Base-by-base conservation (phyloP, 1,140 invertebrate genomes). In the Aphaenogaster rudis region DNA sequence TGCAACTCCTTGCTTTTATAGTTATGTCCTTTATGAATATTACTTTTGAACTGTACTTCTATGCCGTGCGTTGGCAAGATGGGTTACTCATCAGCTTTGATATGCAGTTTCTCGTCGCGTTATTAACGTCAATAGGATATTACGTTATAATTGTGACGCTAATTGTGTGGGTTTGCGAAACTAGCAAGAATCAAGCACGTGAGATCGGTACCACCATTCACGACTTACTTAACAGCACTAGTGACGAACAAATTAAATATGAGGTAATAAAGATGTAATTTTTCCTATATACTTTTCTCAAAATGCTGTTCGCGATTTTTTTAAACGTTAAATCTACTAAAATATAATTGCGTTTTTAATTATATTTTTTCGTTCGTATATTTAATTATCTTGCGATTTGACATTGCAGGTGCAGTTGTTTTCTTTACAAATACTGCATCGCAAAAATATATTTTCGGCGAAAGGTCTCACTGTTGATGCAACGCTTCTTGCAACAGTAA, bases 361-460 rank as follows among this genome's bases (percentile, higher is more conserved):
- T 67, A 0, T 13, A 42, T 11, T 2, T 36, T 11, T 42, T 13
- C 0, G 1, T n/a, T 42, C 9, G 4, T n/a, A 5, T 1, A 5
- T 21, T 39, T 21, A 67, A 42, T 42, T 42, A 42, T 21, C n/a
- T 66, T 66, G 4, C 8, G 0, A 67, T 67, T 0, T 42, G 8
- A 42, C 5, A n/a, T 42, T 42, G 2, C 17, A 67, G 64, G 11
- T 67, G n/a, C 17, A 13, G 9, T 1, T 42, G 4, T 67, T 67
- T 67, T 67, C 36, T 67, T 42, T 67, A 67, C 64, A 67, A 67
- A 67, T 67, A n/a, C 1, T 42, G n/a, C 39, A 67, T 42, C 9
- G n/a, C 0, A 4, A 45, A 42, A 67, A 21, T 45, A 45, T 4
- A 13, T 67, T 42, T 67, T 42, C 9, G 3, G 33, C 3, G n/a